A percentile compares a stretch with the other conserved stretches of the same genome.
Conservation (phyloP, 2,797 vertebrate species). For the Sebastes nivosus region DNA sequence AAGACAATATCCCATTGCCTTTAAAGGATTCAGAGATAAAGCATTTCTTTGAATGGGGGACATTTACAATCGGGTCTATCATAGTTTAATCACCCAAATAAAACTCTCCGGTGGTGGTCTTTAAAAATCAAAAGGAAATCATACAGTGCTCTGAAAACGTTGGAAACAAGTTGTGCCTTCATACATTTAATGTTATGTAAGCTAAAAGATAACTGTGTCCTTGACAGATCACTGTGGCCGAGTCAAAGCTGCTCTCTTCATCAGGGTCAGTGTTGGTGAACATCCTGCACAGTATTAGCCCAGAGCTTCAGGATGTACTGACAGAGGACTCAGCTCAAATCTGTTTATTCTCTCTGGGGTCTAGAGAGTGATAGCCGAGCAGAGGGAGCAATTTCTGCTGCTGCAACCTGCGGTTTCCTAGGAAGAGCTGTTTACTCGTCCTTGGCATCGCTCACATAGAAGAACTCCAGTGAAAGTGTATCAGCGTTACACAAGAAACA, state of each 20-base stretch:
- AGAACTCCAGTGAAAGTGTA: background rate
- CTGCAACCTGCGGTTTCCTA: constrained; percentile 25
- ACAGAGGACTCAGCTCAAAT: constrained; percentile 16
- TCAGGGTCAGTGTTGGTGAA: background rate
- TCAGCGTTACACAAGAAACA: constrained; percentile 1
- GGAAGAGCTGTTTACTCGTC: constrained; percentile 33
- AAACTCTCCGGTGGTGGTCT: background rate
- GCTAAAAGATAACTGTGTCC: background rate
- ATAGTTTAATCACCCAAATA: background rate
- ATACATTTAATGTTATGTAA: constrained; percentile 14
- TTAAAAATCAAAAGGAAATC: constrained; percentile 7
- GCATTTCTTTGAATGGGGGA: background rate
- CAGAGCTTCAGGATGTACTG: constrained; percentile 24
- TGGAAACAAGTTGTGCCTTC: background rate
- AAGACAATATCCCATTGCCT: constrained; percentile 8
- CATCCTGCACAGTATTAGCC: background rate
- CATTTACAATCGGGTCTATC: constrained; percentile 14
- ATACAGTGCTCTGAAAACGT: background rate
- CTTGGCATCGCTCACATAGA: constrained; percentile 17
- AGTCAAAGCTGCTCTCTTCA: constrained; percentile 18
- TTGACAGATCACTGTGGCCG: constrained; percentile 25
- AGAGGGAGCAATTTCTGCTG: constrained; percentile 13
- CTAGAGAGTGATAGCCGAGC: constrained; percentile 22
- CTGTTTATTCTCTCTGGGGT: constrained; percentile 57
- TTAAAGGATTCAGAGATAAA: constrained; percentile 22